Evolutionary conservation across 2,113 vertebrate species (phyloP), one percentile per base, ranked within the genome.

Genomic region (Mormyrus lacerda): DNA sequence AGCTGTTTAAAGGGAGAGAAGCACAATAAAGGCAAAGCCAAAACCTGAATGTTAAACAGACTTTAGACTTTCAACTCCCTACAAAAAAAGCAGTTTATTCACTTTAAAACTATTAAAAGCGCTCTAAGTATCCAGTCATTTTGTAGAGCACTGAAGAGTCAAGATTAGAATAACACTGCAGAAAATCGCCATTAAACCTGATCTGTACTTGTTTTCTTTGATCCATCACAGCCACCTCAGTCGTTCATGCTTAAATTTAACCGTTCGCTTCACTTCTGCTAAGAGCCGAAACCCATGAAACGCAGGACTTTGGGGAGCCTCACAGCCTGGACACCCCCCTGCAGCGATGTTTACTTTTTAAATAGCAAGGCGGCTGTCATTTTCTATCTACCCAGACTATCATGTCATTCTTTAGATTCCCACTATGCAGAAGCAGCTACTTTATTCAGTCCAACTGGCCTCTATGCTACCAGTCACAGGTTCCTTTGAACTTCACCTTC

Each of bases 241-340:
- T 69, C 73, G 31, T 79, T 79, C 73, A 79, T 39, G 73, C 73
- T 79, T 42, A 79, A 79, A 79, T 79, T 15, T 79, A 79, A 79
- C 73, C 35, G 73, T 79, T 79, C 31, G 4, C 69, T 73, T 35
- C 73, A 35, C 31, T 42, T 79, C 35, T 79, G 35, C 73, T 39
- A 42, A 39, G 35, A 79, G 55, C 21, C 0, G 55, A n/a, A 61
- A n/a, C n/a, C 61, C 27, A 31, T 11, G 61, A 69, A 31, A 69
- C 3, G 27, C 61, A 31, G 61, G 61, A 31, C 61, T 69, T 69
- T n/a, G n/a, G 73, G 4, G 35, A 42, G 31, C 4, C 69, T 39
- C 69, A 39, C 69, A 35, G 69, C 31, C 13, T 6, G 69, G 39
- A 76, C 27, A 42, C 2, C 8, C 73, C 73, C 27, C 73, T 42